These are phyloP conservation scores for Apogon hyalosoma DNA, from an alignment of 2,797 vertebrate genomes.

Conservation along the genomic window DNA sequence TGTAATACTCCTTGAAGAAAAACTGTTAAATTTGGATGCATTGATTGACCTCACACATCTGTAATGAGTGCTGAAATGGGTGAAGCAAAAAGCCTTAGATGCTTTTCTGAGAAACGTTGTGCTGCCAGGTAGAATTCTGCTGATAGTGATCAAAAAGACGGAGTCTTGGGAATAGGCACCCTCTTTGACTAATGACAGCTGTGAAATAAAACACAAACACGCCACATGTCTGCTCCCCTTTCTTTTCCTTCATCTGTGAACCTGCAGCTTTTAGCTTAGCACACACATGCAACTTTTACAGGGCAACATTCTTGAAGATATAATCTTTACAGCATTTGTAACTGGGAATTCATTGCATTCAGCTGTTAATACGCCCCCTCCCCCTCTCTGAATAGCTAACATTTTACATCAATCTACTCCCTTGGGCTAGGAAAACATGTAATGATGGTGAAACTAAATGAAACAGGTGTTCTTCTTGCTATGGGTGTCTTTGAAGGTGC, in stretches of 20 bases:
- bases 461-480: slow-evolving; percentile 80
- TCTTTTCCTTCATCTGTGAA: slow-evolving; percentile 19
- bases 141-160: slow-evolving; percentile 30
- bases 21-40: background rate
- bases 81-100: slow-evolving; percentile 18
- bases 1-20: background rate
- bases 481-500: slow-evolving; percentile 60
- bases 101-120: background rate
- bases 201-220: slow-evolving; percentile 39
- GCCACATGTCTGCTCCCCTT: slow-evolving; percentile 38
- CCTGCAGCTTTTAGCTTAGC: slow-evolving; percentile 28
- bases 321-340: slow-evolving; percentile 73
- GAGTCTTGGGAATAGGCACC: slow-evolving; percentile 12
- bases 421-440: slow-evolving; percentile 67
- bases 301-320: slow-evolving; percentile 48
- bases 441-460: slow-evolving; percentile 66
- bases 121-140: slow-evolving; percentile 18
- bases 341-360: slow-evolving; percentile 72
- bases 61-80: background rate
- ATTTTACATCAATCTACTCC: slow-evolving; percentile 69
- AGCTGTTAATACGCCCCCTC: slow-evolving; percentile 54
- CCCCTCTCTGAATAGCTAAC: slow-evolving; percentile 61
- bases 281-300: slow-evolving; percentile 14
- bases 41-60: slow-evolving; percentile 23
- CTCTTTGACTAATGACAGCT: slow-evolving; percentile 31